These are phyloP conservation scores for Enoplosus armatus DNA, from an alignment of 2,797 vertebrate species.

Conservation along the genomic window DNA sequence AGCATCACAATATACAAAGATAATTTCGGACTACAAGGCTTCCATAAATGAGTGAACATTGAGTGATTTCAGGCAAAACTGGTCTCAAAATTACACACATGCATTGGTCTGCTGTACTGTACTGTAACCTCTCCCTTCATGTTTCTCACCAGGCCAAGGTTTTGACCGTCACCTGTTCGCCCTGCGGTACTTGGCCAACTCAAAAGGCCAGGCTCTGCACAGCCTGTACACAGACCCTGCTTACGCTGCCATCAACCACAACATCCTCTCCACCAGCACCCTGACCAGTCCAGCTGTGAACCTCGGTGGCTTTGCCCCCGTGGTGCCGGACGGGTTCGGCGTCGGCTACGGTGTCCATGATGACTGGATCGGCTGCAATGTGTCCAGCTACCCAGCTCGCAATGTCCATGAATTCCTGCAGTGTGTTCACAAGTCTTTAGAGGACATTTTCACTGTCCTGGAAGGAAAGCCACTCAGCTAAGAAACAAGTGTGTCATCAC, in stretches of 20 bases:
- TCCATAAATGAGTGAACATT: not conserved
- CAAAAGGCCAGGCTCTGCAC: constrained; percentile 84
- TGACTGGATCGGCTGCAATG: constrained; percentile 93
- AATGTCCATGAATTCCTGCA: constrained; percentile 91
- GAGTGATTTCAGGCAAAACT: not conserved
- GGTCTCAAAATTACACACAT: not conserved
- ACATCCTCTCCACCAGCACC: constrained; percentile 97
- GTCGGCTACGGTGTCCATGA: constrained; percentile 92
- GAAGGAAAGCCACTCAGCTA: constrained; percentile 87
- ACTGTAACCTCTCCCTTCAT: not conserved
- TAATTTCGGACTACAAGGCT: not conserved
- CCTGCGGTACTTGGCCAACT: constrained; percentile 86
- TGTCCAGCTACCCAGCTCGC: constrained; percentile 91
- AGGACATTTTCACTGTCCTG: constrained; percentile 93
- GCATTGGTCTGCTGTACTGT: not conserved
- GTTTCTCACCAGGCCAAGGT: constrained; percentile 90
- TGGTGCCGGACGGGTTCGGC: constrained; percentile 95
- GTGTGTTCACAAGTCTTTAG: constrained; percentile 91
- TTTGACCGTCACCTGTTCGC: constrained; percentile 97
- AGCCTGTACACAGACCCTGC: constrained; percentile 91
- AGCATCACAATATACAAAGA: not conserved
- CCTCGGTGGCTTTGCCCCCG: constrained; percentile 94
- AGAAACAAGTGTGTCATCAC: not conserved
- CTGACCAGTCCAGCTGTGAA: constrained; percentile 91
- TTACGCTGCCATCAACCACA: constrained; percentile 92